These are phyloP conservation scores for Cyclophora punctaria DNA, from an alignment of 2,888 invertebrate species.

Conservation along the genomic window DNA sequence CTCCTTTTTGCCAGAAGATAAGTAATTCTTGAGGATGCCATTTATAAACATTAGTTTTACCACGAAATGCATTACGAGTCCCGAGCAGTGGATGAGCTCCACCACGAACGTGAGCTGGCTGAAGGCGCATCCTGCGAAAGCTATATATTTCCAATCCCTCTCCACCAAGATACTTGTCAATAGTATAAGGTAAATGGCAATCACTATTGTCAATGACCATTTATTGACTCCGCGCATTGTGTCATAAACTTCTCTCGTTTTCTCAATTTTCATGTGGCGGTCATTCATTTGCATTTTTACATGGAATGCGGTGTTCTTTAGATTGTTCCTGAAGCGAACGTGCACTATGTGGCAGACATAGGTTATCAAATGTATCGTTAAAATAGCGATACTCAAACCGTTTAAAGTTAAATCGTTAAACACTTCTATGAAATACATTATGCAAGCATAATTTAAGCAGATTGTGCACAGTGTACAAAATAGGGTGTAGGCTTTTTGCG, in stretches of 20 bases:
- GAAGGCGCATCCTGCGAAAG: slow-evolving; percentile 18
- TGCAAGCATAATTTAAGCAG: slow-evolving; percentile 7
- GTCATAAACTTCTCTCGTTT: slow-evolving; percentile 25
- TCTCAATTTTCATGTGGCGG: slow-evolving; percentile 36
- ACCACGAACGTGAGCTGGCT: slow-evolving; percentile 27
- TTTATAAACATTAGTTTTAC: slow-evolving; percentile 40
- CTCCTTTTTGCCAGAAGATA: slow-evolving; percentile 14
- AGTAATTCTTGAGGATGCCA: slow-evolving; percentile 36
- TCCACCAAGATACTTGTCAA: slow-evolving; percentile 14
- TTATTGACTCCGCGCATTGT: slow-evolving; percentile 11
- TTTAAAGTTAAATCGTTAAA: slow-evolving; percentile 14
- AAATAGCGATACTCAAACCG: slow-evolving; percentile 15
- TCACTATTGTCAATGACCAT: slow-evolving; percentile 7
- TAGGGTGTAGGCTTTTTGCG: slow-evolving; percentile 38
- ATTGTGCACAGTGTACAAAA: slow-evolving; percentile 14
- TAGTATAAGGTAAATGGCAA: slow-evolving; percentile 16
- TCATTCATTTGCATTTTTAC: slow-evolving; percentile 46
- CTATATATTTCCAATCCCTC: slow-evolving; percentile 9
- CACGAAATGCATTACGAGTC: slow-evolving; percentile 34
- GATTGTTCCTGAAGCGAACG: slow-evolving; percentile 37
- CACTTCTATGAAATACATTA: slow-evolving; percentile 12
- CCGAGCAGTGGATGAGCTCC: slow-evolving; percentile 37
- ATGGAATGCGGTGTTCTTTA: slow-evolving; percentile 34
- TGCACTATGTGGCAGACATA: slow-evolving; percentile 32
- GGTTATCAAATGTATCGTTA: slow-evolving; percentile 19